Evolutionary conservation across 2,888 invertebrate species (phyloP).

Genomic region (Acanthoscelides obtectus): DNA sequence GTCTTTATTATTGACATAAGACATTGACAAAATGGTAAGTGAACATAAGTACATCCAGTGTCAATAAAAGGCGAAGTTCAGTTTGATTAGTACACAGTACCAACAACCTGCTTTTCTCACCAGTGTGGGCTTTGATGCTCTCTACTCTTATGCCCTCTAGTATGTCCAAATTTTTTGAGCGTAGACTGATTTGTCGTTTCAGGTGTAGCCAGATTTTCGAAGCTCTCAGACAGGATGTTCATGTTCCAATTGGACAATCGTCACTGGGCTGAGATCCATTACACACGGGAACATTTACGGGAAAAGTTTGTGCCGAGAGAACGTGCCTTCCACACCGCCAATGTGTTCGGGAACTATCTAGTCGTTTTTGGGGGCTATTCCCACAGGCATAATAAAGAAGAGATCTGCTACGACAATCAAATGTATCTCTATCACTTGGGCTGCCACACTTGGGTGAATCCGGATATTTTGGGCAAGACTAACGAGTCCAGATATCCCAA

Average conservation of each 20-base stretch:
- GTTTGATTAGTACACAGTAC: too few species aligned
- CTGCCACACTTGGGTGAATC: constrained; percentile 85
- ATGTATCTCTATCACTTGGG: constrained; percentile 93
- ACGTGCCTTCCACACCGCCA: constrained; percentile 88
- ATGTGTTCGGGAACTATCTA: constrained; percentile 82
- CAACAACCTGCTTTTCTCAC: too few species aligned
- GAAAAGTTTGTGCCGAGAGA: constrained; percentile 82
- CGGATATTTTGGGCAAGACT: constrained; percentile 68
- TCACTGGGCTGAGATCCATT: constrained; percentile 86
- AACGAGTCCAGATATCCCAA: constrained; percentile 74
- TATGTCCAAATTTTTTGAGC: too few species aligned
- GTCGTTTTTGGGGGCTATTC: constrained; percentile 93
- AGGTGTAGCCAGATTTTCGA: constrained; percentile 79
- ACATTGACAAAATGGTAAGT: too few species aligned
- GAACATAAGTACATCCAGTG: too few species aligned
- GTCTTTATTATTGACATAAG: too few species aligned
- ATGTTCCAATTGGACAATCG: constrained; percentile 80
- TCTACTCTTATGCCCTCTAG: too few species aligned
- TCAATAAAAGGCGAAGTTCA: too few species aligned
- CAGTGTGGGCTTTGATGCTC: too few species aligned
- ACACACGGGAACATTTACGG: constrained; percentile 72
- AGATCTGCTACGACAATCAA: constrained; percentile 90
- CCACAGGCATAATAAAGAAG: constrained; percentile 87
- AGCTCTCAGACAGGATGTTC: constrained; percentile 84
- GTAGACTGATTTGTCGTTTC: background rate